These are phyloP conservation scores for Halichoerus grypus DNA, from an alignment of 2,113 vertebrate species.

Conservation along the genomic window DNA sequence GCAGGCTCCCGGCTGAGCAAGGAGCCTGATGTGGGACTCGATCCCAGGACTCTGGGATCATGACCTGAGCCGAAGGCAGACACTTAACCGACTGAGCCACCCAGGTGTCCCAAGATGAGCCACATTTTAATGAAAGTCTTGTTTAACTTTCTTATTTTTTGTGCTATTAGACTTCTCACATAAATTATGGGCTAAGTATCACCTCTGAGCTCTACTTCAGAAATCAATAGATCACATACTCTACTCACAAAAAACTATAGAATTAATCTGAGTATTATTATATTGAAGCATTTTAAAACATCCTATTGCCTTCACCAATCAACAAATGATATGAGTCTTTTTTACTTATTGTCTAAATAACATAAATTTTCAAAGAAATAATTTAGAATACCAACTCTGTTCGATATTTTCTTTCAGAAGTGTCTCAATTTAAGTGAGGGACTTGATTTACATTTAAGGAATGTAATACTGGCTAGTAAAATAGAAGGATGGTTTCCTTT, in stretches of 20 bases:
- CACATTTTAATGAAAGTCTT: background rate
- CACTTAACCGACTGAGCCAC: too few species aligned
- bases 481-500: background rate
- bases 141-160: background rate
- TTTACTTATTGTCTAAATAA: background rate
- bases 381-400: background rate
- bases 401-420: background rate
- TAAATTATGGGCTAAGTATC: background rate
- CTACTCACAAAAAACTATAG: background rate
- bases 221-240: background rate
- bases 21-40: too few species aligned
- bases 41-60: too few species aligned
- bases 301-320: background rate
- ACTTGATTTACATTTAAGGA: background rate
- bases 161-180: background rate
- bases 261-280: background rate
- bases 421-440: background rate
- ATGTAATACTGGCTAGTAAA: background rate
- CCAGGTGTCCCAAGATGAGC: background rate
- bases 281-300: background rate
- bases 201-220: background rate
- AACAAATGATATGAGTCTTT: background rate
- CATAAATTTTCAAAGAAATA: background rate
- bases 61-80: too few species aligned
- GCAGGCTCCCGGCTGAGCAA: too few species aligned